phyloP scores from a whole-genome alignment of 2,888 invertebrate genomes.

The Epinotia bilunana region DNA sequence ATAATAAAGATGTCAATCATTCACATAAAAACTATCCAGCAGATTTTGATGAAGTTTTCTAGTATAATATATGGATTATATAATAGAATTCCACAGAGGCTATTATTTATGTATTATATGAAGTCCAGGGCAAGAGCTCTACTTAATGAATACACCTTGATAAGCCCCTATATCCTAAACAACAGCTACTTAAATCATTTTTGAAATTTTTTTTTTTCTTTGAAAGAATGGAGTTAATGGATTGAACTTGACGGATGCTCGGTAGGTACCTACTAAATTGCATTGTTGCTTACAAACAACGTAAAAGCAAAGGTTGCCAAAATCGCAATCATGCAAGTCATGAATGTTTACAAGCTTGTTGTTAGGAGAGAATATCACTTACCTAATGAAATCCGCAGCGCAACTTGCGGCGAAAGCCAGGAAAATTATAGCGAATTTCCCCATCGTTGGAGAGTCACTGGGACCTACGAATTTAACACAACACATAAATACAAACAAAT shows the following conservation, averaged over 20 bases:
- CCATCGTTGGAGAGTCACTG: slow-evolving; percentile 67
- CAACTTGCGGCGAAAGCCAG: slow-evolving; percentile 62
- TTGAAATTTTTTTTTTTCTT: no score
- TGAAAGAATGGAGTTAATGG: no score
- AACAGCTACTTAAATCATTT: no score
- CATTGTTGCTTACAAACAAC: slow-evolving; percentile 23
- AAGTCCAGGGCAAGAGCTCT: no score
- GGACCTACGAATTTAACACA: slow-evolving; percentile 17
- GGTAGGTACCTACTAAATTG: background rate
- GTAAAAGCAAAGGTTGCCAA: slow-evolving; percentile 18
- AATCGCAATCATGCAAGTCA: slow-evolving; percentile 24
- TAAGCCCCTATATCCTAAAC: no score
- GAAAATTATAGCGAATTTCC: slow-evolving; percentile 59
- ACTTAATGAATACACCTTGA: no score
- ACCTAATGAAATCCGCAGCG: slow-evolving; percentile 67
- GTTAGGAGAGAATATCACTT: slow-evolving; percentile 40
- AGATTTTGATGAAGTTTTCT: no score
- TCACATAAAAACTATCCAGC: no score
- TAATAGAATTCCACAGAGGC: no score
- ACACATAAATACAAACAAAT: slow-evolving; percentile 3
- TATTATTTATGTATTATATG: no score
- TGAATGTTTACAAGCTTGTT: slow-evolving; percentile 14
- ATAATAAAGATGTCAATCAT: no score
- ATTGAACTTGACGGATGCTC: background rate
- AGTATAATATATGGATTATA: no score